Base-by-base conservation (phyloP, 2,113 vertebrate genomes). In the Psilopogon haemacephalus region DNA sequence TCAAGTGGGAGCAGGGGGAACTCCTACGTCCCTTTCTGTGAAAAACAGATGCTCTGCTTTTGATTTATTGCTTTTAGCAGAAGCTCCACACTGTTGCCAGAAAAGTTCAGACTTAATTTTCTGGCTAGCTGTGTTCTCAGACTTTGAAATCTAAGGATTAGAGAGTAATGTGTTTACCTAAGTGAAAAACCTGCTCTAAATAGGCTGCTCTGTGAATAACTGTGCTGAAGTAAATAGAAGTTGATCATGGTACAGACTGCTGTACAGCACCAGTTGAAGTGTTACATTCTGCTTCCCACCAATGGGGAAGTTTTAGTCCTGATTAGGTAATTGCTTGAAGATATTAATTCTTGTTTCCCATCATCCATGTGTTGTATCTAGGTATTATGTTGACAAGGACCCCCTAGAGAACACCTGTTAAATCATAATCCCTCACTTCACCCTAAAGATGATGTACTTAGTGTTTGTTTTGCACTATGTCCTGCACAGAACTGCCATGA, bases 151-250 rank as follows among this genome's bases (percentile, higher is more conserved):
- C 26, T 20, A 87, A 44, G 26, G 11, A 70, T 54, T 37, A 74
- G 9, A 84, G 69, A 89, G 46, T 42, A 73, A 32, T 40, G 54
- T 14, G 42, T 37, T 74, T 74, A 64, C 10, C 24, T 48, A 64
- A 52, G 46, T 85, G n/a, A 92, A 92, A 92, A 90, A 92, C 23
- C 13, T 74, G 17, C n/a, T 89, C n/a, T 78, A 85, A 86, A 84
- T n/a, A 85, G 65, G 13, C 52, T 89, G 33, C 35, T 85, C 32
- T 60, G 19, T 87, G 71, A 86, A 62, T 60, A 95, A 64, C 11
- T 86, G 37, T 21, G 60, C 56, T 84, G 37, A 70, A 87, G 59
- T 55, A 87, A 88, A 77, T 35, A 46, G 15, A 85, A 73, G 50
- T 76, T 72, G 18, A 76, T 67, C 14, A 23, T 32, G 30, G 26